A percentile compares a stretch with the other conserved stretches of the same genome.
Conservation (phyloP, 1,140 invertebrate species). For the Saccostrea cuccullata region DNA sequence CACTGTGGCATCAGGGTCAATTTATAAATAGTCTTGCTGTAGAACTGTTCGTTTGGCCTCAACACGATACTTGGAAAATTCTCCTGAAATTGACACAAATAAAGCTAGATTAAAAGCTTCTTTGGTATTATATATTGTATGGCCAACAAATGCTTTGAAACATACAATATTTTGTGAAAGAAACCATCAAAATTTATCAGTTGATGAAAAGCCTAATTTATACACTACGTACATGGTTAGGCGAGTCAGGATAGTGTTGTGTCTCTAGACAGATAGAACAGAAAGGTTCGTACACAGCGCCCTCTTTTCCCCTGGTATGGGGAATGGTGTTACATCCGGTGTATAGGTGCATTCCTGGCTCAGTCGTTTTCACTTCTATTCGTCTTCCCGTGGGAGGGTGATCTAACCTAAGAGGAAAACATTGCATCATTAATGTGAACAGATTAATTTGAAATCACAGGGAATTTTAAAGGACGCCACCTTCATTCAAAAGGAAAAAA, state of each 20-base stretch:
- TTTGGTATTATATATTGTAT: neutral
- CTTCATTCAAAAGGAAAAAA: too few species aligned
- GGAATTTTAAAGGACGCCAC: too few species aligned
- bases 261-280: constrained; percentile 93
- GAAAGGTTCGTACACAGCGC: constrained; percentile 86
- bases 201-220: neutral
- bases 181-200: neutral
- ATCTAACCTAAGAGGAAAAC: constrained; percentile 78
- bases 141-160: neutral
- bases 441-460: neutral
- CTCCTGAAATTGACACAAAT: neutral
- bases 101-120: neutral
- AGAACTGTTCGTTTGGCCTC: constrained; percentile 6
- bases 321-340: constrained; percentile 84
- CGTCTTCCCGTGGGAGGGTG: constrained; percentile 86
- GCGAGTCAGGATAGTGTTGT: constrained; percentile 93
- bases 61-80: constrained; percentile 19
- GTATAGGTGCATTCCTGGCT: constrained; percentile 95
- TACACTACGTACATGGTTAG: constrained; percentile 85
- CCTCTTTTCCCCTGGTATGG: constrained; percentile 85
- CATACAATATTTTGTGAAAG: neutral
- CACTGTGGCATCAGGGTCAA: neutral
- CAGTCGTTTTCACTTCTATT: constrained; percentile 89
- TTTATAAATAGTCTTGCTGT: constrained; percentile 16
- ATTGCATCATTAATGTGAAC: neutral